These are phyloP conservation scores for Paraplagusia blochii DNA, from an alignment of 2,113 vertebrate genomes.

Conservation along the genomic window DNA sequence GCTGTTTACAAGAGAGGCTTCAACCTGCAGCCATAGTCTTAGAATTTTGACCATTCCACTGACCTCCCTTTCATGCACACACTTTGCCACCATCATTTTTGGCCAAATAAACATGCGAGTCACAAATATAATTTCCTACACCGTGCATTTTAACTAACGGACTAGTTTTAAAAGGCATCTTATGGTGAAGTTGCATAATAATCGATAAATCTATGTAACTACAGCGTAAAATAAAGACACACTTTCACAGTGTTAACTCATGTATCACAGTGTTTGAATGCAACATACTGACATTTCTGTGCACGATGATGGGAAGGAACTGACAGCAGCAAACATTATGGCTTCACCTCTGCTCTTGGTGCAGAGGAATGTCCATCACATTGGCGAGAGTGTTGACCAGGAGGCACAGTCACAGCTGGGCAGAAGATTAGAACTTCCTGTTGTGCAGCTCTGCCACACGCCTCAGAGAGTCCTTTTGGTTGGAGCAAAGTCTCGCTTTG, in stretches of 20 bases:
- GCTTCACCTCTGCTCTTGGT: conserved; percentile 24
- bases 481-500: conserved; percentile 67
- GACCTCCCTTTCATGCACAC: too few species aligned
- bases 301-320: background rate
- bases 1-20: too few species aligned
- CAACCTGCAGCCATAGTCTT: too few species aligned
- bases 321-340: conserved; percentile 5
- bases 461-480: conserved; percentile 81
- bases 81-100: too few species aligned
- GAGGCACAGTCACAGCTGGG: conserved; percentile 19
- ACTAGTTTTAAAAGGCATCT: too few species aligned
- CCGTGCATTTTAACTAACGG: too few species aligned
- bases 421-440: conserved; percentile 74
- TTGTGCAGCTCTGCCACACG: conserved; percentile 68
- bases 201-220: too few species aligned
- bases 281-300: background rate
- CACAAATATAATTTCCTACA: too few species aligned
- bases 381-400: background rate
- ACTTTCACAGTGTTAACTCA: background rate
- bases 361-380: conserved; percentile 1
- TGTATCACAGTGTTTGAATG: background rate
- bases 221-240: too few species aligned
- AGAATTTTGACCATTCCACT: too few species aligned
- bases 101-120: too few species aligned
- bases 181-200: too few species aligned